Conservation (phyloP, 2,113 vertebrate species). For the Trematomus loennbergii region DNA sequence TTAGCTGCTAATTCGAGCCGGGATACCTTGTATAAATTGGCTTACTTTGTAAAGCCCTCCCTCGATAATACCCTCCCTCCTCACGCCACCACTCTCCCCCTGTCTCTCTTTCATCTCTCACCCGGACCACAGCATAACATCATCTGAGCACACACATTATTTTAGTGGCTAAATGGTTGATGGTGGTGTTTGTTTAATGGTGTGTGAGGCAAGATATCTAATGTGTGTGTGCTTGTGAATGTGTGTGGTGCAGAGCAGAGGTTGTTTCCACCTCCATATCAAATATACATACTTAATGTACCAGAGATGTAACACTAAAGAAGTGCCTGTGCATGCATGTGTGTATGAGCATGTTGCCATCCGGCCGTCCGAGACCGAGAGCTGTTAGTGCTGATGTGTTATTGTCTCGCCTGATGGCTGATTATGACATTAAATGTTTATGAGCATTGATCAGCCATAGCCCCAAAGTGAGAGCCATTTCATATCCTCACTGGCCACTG, state of each 20-base stretch:
- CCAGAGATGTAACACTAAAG: slow-evolving; percentile 49
- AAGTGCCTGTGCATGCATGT: slow-evolving; percentile 19
- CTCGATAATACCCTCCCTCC: slow-evolving; percentile 86
- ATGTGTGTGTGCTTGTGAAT: slow-evolving; percentile 42
- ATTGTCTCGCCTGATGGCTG: slow-evolving; percentile 72
- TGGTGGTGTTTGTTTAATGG: slow-evolving; percentile 77
- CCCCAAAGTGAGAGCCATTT: slow-evolving; percentile 74
- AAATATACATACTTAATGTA: slow-evolving; percentile 64
- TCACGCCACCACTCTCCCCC: slow-evolving; percentile 17
- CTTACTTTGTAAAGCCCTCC: slow-evolving; percentile 99
- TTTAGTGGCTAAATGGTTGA: slow-evolving; percentile 68
- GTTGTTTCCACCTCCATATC: slow-evolving; percentile 39
- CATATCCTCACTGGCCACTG: slow-evolving; percentile 73
- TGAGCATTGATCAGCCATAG: slow-evolving; percentile 80
- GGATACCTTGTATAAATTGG: slow-evolving; percentile 95
- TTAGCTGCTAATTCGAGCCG: slow-evolving; percentile 98
- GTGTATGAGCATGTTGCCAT: slow-evolving; percentile 20
- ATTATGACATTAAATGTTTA: slow-evolving; percentile 85
- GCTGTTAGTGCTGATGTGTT: slow-evolving; percentile 72
- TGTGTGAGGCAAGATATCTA: slow-evolving; percentile 64
- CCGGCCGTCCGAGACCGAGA: slow-evolving; percentile 21
- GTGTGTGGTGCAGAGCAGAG: slow-evolving; percentile 25
- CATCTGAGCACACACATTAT: slow-evolving; percentile 58
- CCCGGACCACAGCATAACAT: slow-evolving; percentile 56
- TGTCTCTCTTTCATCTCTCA: slow-evolving; percentile 53